phyloP scores from a whole-genome alignment of 2,113 vertebrate genomes.

The Rattus rattus region DNA sequence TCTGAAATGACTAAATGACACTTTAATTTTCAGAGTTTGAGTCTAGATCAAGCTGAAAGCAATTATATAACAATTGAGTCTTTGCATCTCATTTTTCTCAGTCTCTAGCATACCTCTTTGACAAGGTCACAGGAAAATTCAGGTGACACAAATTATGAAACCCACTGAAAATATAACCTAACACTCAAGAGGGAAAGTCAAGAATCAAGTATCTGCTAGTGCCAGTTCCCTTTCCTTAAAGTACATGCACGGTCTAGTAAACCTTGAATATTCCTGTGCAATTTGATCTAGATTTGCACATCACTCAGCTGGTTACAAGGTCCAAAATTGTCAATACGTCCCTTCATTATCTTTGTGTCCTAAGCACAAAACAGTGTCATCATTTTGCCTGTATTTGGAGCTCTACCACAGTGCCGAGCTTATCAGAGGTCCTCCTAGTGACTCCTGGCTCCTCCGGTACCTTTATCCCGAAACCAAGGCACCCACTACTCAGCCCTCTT shows the following conservation, averaged over 20 bases:
- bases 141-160: slow-evolving; percentile 50
- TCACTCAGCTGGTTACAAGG: not conserved
- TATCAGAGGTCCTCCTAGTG: slow-evolving; percentile 23
- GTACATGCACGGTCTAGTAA: slow-evolving; percentile 4
- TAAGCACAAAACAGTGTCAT: slow-evolving; percentile 44
- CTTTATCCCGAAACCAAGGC: slow-evolving; percentile 47
- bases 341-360: not conserved
- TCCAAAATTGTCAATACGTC: slow-evolving; percentile 46
- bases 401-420: not conserved
- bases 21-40: slow-evolving; percentile 51
- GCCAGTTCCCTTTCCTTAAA: slow-evolving; percentile 46
- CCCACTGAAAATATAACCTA: slow-evolving; percentile 4
- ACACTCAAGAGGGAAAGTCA: slow-evolving; percentile 37
- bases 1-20: slow-evolving; percentile 40
- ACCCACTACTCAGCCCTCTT: slow-evolving; percentile 60
- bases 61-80: not conserved
- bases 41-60: not conserved
- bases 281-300: slow-evolving; percentile 43
- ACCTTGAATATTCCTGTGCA: slow-evolving; percentile 25
- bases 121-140: slow-evolving; percentile 19
- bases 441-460: slow-evolving; percentile 11
- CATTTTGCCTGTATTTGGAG: slow-evolving; percentile 61
- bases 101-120: not conserved
- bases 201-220: slow-evolving; percentile 35
- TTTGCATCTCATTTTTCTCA: slow-evolving; percentile 60